A percentile compares a stretch with the other conserved stretches of the same genome.
Conservation (phyloP, 2,888 invertebrate genomes). For the Idaea aversata region DNA sequence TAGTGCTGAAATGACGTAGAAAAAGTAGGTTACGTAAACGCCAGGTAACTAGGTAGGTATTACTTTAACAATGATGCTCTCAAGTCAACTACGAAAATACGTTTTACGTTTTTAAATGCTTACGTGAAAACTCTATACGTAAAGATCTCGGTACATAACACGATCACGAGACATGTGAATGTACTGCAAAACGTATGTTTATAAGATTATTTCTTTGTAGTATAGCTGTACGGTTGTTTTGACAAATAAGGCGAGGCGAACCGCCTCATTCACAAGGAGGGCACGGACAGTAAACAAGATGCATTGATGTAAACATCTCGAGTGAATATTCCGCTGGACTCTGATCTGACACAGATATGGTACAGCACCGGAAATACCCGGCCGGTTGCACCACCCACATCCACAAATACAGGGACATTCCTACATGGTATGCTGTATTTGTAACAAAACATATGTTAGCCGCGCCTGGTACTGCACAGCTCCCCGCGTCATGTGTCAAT, state of each 20-base stretch:
- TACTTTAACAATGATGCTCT: neutral
- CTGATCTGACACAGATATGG: constrained; percentile 48
- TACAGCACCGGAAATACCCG: constrained; percentile 60
- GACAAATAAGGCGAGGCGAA: constrained; percentile 12
- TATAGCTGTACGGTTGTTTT: constrained; percentile 15
- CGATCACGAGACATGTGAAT: constrained; percentile 1
- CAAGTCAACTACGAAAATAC: neutral
- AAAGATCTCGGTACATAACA: constrained; percentile 15
- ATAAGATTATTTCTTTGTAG: constrained; percentile 17
- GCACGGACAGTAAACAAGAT: constrained; percentile 55
- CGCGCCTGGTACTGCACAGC: neutral
- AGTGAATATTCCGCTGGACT: constrained; percentile 72
- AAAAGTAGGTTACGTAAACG: neutral
- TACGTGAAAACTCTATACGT: constrained; percentile 16
- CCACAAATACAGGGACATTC: constrained; percentile 32
- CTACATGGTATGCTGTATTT: constrained; percentile 14
- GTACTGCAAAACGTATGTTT: constrained; percentile 11
- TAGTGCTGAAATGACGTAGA: neutral
- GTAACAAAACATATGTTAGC: constrained; percentile 17
- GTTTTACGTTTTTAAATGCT: constrained; percentile 4
- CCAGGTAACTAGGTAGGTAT: no score
- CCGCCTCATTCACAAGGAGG: neutral
- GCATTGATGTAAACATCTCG: constrained; percentile 54
- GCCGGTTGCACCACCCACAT: constrained; percentile 44
- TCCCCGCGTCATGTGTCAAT: constrained; percentile 5